Evolutionary conservation across 2,113 vertebrate species (phyloP), one percentile per base, ranked within the genome.

Genomic region (Entelurus aequoreus): DNA sequence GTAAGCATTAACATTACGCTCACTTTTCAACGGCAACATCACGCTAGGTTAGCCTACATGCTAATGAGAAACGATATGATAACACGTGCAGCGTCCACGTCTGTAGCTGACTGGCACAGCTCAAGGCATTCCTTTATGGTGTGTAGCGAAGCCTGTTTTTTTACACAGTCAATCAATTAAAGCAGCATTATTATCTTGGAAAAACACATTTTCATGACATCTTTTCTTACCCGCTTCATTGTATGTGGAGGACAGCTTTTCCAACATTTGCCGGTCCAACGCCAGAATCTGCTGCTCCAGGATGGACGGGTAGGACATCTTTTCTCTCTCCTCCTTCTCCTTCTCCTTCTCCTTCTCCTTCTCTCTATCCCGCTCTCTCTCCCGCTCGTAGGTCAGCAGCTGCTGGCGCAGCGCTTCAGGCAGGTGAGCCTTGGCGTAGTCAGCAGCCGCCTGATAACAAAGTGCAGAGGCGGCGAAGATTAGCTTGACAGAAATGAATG

Each of bases 221-320:
- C 8, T 11, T 44, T 46, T 28, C 28, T 46, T 46, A 99, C 97
- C 97, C 92, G 97, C 96, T 90, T 99, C 96, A 11, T 99, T 96
- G 8, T 96, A 97, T 60, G 92, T 90, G 1, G 93, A 91, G 0
- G 94, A 93, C 19, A 99, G 84, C 74, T 97, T 98, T 61, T 95
- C 94, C 73, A 98, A 88, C 86, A 99, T 94, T 74, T 98, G 94
- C 74, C 90, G 87, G 80, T 99, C 97, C 54, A 98, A 85, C 1
- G 88, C 90, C 3, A 98, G 78, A 78, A 99, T 98, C 84, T 99
- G 95, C 80, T 98, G 94, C 76, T 94, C 93, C 75, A 99, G 90
- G 81, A 99, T 97, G 66, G 91, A 93, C 14, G 94, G 93, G 74
- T 95, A 95, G 44, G 93, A 94, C 50, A 91, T 97, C 95, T 81